Evolutionary conservation across 2,113 vertebrate genomes (phyloP), one percentile per base, ranked within the genome.

Genomic region (Aleadryas rufinucha): DNA sequence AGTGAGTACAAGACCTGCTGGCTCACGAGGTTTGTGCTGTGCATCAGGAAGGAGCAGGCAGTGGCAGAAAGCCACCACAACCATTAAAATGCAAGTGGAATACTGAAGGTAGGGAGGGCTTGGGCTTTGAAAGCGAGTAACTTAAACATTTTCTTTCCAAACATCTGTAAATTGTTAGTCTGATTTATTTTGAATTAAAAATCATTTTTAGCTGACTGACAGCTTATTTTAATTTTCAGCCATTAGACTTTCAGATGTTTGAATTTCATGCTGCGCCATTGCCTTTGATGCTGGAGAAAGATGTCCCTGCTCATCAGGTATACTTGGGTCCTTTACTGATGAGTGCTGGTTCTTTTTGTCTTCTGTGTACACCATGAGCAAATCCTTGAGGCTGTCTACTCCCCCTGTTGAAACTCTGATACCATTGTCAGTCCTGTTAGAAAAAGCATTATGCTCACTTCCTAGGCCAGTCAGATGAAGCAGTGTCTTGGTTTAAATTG

Each of bases 111-210:
- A 94, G 94, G 63, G 81, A 96, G 37, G n/a, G 33, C 85, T 68
- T 64, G 88, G 90, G 74, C 84, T 97, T 96, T 97, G 96, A 97
- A 97, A 97, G 60, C 0, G 16, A 97, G 84, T 95, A 97, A 93
- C 86, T 76, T 94, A 93, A 97, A 96, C 82, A 71, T 95, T 98
- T 98, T 97, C 95, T 96, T 97, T 97, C 97, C 97, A 98, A 97
- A 97, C 97, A 98, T 98, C 98, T 98, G 98, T 95, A 98, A 95
- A 97, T 95, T 97, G 96, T 98, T 98, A 98, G 96, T 69, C 59
- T 64, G 71, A 97, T 97, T 98, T 98, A 98, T 98, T 98, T 98
- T 97, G 97, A 98, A 97, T 98, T 98, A 94, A 97, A 97, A 94
- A 80, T 70, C 10, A 81, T 95, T 97, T 97, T 96, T 91, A 97